phyloP scores from a whole-genome alignment of 2,113 vertebrate genomes.

The Barbus barbus region DNA sequence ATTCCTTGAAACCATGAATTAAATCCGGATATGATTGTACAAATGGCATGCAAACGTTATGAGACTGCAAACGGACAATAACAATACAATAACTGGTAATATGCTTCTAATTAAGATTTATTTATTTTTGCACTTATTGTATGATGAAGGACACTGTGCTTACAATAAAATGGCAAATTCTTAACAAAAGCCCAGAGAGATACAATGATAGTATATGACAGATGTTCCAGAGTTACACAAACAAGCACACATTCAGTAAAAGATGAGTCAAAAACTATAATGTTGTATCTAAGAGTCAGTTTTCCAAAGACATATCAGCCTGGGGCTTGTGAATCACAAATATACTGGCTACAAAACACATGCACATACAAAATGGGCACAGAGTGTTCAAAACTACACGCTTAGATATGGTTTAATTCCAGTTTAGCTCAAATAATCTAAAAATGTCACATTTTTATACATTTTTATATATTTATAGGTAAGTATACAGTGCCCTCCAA shows the following conservation, averaged over 20 bases:
- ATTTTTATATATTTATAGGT: neutral
- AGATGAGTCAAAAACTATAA: slow-evolving; percentile 28
- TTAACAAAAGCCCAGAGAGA: slow-evolving; percentile 5
- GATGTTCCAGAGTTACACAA: slow-evolving; percentile 21
- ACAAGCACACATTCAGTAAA: slow-evolving; percentile 9
- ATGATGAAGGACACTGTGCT: neutral
- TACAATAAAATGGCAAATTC: slow-evolving; percentile 1
- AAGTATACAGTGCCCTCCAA: too few relatives aligned
- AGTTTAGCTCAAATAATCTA: neutral
- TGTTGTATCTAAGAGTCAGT: neutral
- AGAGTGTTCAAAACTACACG: neutral
- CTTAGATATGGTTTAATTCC: neutral
- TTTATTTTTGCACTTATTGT: neutral
- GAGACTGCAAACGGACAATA: neutral
- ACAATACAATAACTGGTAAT: neutral
- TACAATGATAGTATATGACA: slow-evolving; percentile 28
- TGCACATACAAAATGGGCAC: neutral
- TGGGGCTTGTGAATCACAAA: neutral
- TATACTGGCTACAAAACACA: neutral
- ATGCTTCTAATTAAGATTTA: slow-evolving; percentile 20
- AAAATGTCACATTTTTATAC: neutral
- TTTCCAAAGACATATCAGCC: neutral
- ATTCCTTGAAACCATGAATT: neutral
- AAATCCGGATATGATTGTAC: neutral
- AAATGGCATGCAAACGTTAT: neutral